A percentile compares a stretch with the other conserved stretches of the same genome.
phyloP scores from a whole-genome alignment of 2,888 invertebrate genomes.

The Sabatieria punctata region DNA sequence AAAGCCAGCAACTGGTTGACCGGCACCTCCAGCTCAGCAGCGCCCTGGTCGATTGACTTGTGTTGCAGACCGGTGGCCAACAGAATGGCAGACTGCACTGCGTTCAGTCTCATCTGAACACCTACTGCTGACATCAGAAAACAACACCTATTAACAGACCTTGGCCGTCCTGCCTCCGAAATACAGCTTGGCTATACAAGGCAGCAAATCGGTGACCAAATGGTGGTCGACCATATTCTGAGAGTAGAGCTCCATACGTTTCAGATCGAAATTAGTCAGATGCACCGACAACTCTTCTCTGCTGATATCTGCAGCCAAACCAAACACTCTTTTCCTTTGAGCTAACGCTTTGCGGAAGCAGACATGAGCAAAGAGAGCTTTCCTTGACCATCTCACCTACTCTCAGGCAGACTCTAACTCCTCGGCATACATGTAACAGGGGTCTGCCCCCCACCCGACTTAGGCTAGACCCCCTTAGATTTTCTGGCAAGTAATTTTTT shows the following conservation, averaged over 20 bases:
- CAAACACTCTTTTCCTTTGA: no score
- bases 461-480: no score
- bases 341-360: no score
- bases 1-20: slow-evolving; percentile 58
- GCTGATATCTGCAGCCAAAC: slow-evolving; percentile 37
- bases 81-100: slow-evolving; percentile 24
- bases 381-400: no score
- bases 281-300: slow-evolving; percentile 49
- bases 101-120: slow-evolving; percentile 12
- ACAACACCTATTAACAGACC: slow-evolving; percentile 16
- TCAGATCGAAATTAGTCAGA: slow-evolving; percentile 64
- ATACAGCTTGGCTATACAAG: slow-evolving; percentile 54
- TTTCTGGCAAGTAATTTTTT: no score
- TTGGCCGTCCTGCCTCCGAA: slow-evolving; percentile 50
- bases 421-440: no score
- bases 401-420: no score
- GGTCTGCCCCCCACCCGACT: no score
- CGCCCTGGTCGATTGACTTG: slow-evolving; percentile 69
- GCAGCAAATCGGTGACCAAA: slow-evolving; percentile 67
- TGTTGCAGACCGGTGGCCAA: slow-evolving; percentile 49
- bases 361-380: no score
- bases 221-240: slow-evolving; percentile 84
- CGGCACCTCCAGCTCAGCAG: slow-evolving; percentile 63
- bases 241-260: slow-evolving; percentile 69
- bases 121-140: not conserved